These are phyloP conservation scores for Rugalucina vietnamica DNA, from an alignment of 2,888 invertebrate species.

Conservation along the genomic window DNA sequence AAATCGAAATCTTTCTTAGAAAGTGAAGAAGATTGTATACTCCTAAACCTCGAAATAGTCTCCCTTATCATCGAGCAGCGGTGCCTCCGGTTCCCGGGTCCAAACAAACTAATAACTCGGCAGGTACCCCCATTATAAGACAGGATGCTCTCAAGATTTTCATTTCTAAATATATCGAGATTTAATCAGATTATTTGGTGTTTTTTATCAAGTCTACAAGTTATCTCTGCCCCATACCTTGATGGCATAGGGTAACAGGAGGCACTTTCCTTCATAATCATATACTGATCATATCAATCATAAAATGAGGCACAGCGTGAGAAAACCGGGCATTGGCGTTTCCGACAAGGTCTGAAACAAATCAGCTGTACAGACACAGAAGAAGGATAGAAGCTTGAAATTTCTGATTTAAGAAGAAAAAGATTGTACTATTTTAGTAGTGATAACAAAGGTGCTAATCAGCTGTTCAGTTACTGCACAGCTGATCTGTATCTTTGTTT, in stretches of 20 bases:
- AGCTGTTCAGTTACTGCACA: no score
- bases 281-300: constrained; percentile 20
- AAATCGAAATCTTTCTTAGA: no score
- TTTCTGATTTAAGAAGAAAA: no score
- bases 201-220: constrained; percentile 55
- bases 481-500: no score
- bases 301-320: constrained; percentile 14
- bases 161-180: constrained; percentile 60
- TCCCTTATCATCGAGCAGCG: not conserved
- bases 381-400: no score
- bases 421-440: no score
- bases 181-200: constrained; percentile 52
- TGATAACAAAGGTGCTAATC: no score
- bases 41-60: not conserved
- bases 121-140: constrained; percentile 48
- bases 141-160: constrained; percentile 54
- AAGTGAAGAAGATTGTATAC: no score
- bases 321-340: no score
- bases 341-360: no score
- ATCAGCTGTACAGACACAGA: no score
- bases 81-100: not conserved
- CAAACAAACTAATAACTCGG: constrained; percentile 61
- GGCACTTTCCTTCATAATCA: constrained; percentile 63
- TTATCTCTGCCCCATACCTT: constrained; percentile 60
- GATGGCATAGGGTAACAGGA: constrained; percentile 32